Base-by-base conservation (phyloP, 1,140 invertebrate species). In the Zaprionus vittiger region DNA sequence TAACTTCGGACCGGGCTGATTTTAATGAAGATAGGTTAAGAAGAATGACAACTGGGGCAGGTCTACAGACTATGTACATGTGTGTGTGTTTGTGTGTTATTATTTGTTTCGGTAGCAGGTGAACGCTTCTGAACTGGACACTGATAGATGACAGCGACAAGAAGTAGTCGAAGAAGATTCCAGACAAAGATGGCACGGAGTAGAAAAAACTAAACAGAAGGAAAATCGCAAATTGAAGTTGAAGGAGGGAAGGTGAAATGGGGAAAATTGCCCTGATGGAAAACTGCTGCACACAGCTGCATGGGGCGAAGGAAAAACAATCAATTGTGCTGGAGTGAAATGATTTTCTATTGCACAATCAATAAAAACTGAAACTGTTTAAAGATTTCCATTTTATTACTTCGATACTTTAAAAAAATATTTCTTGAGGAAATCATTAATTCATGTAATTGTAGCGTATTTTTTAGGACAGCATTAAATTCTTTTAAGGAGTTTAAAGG, bases 11-110 rank as follows among this genome's bases (percentile, higher is more conserved):
- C 44, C 73, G 68, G 61, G 37, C 69, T 77, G 73, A 77, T 73
- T 77, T 77, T 65, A 77, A 72, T 72, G 61, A 72, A 76, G 73
- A 76, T 76, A 72, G 73, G 60, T 72, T 76, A 76, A 76, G 73
- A 68, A 60, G 69, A 72, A 76, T 76, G 68, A 76, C 73, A 72
- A 72, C 73, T 72, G 69, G 60, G 67, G 54, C 73, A 71, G 73
- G 73, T 71, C 66, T 52, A 49, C 62, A 60, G 64, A 47, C 65
- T 49, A 5, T 34, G 12, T 26, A 34, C 14, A n/a, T 26, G 52
- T 26, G 15, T 41, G 37, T 37, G 4, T 56, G 24, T 47, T 5
- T 47, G n/a, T 63, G 15, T 49, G 12, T 56, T 68, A 34, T 68
- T 57, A 17, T 56, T 41, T 56, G 57, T 38, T 64, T 64, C n/a